Base-by-base conservation (phyloP, 2,113 vertebrate species). In the Cinclus mexicanus region DNA sequence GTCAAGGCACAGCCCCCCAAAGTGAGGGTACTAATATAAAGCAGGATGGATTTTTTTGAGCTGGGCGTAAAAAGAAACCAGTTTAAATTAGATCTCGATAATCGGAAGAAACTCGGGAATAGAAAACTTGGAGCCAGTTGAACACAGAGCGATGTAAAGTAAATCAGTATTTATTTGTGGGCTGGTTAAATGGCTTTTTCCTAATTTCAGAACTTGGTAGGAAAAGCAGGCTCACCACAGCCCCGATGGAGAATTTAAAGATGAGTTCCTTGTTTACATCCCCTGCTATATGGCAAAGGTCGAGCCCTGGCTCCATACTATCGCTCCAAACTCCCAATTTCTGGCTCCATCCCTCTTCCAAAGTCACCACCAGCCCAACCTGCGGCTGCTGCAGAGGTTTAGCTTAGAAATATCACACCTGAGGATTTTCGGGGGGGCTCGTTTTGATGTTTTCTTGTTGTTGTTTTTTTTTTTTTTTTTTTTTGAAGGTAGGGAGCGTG, bases 211-310 rank as follows among this genome's bases (percentile, higher is more conserved):
- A 84, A 57, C 46, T 13, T 0, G 2, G 41, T 44, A 82, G 22
- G 53, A 13, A 50, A 42, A 75, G 14, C 5, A 50, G 59, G 17
- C 25, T 14, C 81, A 28, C 46, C 33, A 12, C 47, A 50, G 52
- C 26, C 28, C 60, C 2, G 3, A 29, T 0, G 2, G 37, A 31
- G 72, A 23, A 80, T 52, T 37, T 61, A 76, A 60, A 65, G 37
- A 79, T 29, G 9, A 88, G 94, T 61, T 91, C 85, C 83, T 75
- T 87, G 94, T 97, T 95, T 95, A 95, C 95, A 85, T 87, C 93
- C 82, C 86, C 82, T 35, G 76, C 21, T 56, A 3, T 37, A 46
- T 2, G 37, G 67, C 6, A 93, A 88, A 94, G 94, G 87, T 90
- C 25, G 17, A 76, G 53, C 19, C 71, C 47, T 1, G 4, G 55